Percentiles rank a stretch among this genome's conserved stretches.
Conservation (phyloP, 2,113 vertebrate species). For the Macquaria ambigua region DNA sequence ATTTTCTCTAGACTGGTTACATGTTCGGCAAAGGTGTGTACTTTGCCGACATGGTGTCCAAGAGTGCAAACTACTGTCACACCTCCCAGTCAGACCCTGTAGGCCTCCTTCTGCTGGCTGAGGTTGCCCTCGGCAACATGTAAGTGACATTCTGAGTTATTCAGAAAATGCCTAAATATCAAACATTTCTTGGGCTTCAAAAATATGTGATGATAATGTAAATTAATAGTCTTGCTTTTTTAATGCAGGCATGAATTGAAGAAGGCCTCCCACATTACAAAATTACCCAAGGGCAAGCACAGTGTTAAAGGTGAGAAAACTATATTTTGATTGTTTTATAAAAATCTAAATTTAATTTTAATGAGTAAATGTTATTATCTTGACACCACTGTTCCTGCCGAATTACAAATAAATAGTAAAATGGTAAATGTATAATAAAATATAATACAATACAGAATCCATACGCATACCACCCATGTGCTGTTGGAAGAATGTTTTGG, state of each 20-base stretch:
- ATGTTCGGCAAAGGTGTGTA: conserved; percentile 99
- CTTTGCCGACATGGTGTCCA: conserved; percentile 99
- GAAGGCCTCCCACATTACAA: conserved; percentile 95
- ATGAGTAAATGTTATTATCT: background rate
- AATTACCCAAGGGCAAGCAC: conserved; percentile 97
- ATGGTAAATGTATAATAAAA: no score
- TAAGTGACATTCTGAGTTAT: conserved; percentile 79
- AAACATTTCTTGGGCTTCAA: background rate
- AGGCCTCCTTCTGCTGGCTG: conserved; percentile 93
- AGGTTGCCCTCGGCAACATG: conserved; percentile 98
- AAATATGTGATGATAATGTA: background rate
- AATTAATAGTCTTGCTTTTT: conserved; percentile 2
- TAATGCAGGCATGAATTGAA: conserved; percentile 93
- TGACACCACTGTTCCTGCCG: background rate
- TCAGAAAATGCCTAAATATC: background rate
- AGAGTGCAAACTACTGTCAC: conserved; percentile 99
- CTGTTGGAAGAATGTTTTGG: background rate
- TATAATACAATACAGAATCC: background rate
- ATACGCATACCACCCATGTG: background rate
- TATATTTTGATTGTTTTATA: background rate
- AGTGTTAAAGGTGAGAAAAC: conserved; percentile 94
- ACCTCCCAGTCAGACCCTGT: conserved; percentile 93
- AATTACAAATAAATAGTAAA: no score
- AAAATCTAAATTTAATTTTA: no score
- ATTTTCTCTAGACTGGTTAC: conserved; percentile 91